A percentile compares a stretch with the other conserved stretches of the same genome.
Conservation (phyloP, 2,888 invertebrate genomes). For the Muscina levida region DNA sequence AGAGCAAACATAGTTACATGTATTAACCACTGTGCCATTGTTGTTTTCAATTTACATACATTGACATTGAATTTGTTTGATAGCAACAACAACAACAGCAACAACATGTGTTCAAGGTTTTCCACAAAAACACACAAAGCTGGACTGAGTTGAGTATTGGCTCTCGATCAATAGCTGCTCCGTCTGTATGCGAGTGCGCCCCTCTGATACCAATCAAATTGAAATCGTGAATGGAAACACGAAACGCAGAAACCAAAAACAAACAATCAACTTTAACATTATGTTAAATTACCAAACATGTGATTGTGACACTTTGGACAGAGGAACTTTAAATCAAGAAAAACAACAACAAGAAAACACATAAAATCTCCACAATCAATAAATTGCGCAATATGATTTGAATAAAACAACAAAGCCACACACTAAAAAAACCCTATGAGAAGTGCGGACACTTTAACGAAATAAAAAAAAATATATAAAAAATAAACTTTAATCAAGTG, state of each 20-base stretch:
- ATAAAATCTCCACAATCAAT: slow-evolving; percentile 19
- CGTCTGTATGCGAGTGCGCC: not conserved
- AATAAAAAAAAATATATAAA: slow-evolving; percentile 7
- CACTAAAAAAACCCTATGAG: too few relatives aligned
- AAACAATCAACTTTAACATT: slow-evolving; percentile 4
- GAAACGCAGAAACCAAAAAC: slow-evolving; percentile 9
- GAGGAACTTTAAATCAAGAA: not conserved
- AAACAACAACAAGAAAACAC: slow-evolving; percentile 7
- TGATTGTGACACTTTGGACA: slow-evolving; percentile 58
- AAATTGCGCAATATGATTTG: slow-evolving; percentile 50
- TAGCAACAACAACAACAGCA: not conserved
- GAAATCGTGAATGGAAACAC: not conserved
- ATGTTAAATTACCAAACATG: slow-evolving; percentile 40
- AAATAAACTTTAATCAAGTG: slow-evolving; percentile 24
- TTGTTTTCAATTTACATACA: slow-evolving; percentile 50
- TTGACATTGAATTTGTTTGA: slow-evolving; percentile 54
- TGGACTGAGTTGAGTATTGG: too few relatives aligned
- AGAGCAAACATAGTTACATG: not conserved
- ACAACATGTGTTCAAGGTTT: slow-evolving; percentile 69
- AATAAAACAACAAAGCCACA: too few relatives aligned
- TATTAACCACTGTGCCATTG: not conserved
- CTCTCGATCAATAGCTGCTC: too few relatives aligned
- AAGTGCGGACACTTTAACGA: too few relatives aligned
- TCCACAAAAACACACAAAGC: slow-evolving; percentile 39
- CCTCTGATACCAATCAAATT: not conserved